phyloP scores from a whole-genome alignment of 2,888 invertebrate genomes.

The Chymomyza amoena region DNA sequence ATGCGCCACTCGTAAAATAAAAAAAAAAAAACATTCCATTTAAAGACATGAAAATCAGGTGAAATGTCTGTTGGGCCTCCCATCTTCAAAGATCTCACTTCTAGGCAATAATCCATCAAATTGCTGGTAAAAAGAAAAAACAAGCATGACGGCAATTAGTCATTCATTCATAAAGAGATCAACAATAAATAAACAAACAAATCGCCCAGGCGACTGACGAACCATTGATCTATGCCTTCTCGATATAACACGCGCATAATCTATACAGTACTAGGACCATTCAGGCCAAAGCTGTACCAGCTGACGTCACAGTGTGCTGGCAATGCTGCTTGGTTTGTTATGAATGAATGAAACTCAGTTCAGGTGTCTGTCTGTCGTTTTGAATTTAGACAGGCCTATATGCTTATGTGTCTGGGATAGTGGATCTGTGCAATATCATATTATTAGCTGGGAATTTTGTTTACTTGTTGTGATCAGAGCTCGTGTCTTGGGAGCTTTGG shows the following conservation, averaged over 20 bases:
- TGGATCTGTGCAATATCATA: conserved; percentile 56
- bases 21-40: background rate
- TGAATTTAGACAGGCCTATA: background rate
- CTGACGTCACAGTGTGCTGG: conserved; percentile 38
- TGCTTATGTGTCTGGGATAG: background rate
- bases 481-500: too few relatives aligned
- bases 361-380: background rate
- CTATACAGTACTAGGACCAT: background rate
- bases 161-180: conserved; percentile 72
- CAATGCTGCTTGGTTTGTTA: background rate
- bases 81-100: conserved; percentile 1
- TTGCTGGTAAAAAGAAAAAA: conserved; percentile 32
- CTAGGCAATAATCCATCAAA: conserved; percentile 57
- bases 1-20: background rate
- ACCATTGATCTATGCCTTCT: conserved; percentile 59
- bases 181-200: conserved; percentile 64
- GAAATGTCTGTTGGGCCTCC: background rate
- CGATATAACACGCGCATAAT: background rate
- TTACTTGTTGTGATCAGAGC: conserved; percentile 40
- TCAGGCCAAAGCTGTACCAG: conserved; percentile 18
- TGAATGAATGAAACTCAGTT: conserved; percentile 44
- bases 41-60: background rate
- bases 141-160: conserved; percentile 59
- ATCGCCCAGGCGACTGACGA: conserved; percentile 49
- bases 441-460: conserved; percentile 59